Conservation (phyloP, 2,113 vertebrate species). For the Rhinolophus sinicus region DNA sequence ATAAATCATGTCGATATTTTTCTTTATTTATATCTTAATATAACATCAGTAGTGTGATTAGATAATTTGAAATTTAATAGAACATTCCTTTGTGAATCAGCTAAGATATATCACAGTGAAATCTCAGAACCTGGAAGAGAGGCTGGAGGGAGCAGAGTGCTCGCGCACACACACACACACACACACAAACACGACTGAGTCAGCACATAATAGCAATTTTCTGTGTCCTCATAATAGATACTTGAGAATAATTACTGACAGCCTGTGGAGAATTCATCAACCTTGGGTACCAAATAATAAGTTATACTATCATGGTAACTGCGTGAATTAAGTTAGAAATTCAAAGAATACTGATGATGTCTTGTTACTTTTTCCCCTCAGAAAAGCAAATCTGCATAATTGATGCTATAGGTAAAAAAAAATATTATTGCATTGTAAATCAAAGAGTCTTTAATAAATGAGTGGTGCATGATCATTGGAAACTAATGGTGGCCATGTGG, state of each 20-base stretch:
- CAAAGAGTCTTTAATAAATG: conserved; percentile 79
- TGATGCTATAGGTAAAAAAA: conserved; percentile 78
- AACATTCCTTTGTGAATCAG: conserved; percentile 78
- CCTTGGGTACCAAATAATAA: conserved; percentile 81
- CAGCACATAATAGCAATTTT: conserved; percentile 75
- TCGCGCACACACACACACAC: background rate
- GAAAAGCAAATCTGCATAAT: conserved; percentile 81
- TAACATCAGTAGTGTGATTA: conserved; percentile 73
- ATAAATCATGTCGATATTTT: conserved; percentile 66
- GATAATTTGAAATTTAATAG: conserved; percentile 82
- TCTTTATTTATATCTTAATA: conserved; percentile 79
- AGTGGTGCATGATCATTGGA: conserved; percentile 49
- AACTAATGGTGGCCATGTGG: conserved; percentile 42
- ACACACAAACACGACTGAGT: conserved; percentile 59
- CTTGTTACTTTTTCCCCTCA: conserved; percentile 31
- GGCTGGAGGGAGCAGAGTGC: background rate
- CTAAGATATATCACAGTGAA: conserved; percentile 69
- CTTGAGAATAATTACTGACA: conserved; percentile 82
- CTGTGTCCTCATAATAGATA: conserved; percentile 77
- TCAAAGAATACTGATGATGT: conserved; percentile 71
- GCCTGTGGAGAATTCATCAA: conserved; percentile 81
- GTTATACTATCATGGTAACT: conserved; percentile 73
- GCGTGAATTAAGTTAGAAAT: conserved; percentile 81
- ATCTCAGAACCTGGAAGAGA: conserved; percentile 54
- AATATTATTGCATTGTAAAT: conserved; percentile 73